Percentiles rank a stretch among this genome's conserved stretches.
phyloP scores from a whole-genome alignment of 2,113 vertebrate species.

The Cyphomyrus plagiostoma region DNA sequence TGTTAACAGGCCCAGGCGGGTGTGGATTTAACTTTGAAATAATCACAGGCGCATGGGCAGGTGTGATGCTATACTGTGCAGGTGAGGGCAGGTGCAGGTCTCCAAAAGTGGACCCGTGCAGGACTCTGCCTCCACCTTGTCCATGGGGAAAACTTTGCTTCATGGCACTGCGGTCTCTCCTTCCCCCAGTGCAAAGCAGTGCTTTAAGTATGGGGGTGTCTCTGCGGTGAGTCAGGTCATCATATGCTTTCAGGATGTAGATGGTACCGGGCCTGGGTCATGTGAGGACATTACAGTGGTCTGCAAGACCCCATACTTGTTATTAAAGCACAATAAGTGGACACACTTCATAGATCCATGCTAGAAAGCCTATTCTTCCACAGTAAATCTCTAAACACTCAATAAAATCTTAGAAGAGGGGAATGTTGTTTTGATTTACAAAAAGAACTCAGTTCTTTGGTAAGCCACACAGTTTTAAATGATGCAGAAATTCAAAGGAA shows the following conservation, averaged over 20 bases:
- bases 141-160: conserved; percentile 20
- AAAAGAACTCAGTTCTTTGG: neutral
- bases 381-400: neutral
- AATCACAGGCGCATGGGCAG: no score
- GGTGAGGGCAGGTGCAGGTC: no score
- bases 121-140: conserved; percentile 19
- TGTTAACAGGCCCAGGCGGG: no score
- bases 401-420: neutral
- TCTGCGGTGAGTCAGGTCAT: neutral
- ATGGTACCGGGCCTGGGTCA: neutral
- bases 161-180: neutral
- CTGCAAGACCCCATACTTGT: neutral
- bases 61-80: no score
- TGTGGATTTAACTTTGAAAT: no score
- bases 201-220: neutral
- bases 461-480: neutral
- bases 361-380: neutral
- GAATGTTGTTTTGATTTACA: neutral
- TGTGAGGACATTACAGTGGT: neutral
- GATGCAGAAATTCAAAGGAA: neutral
- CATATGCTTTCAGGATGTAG: neutral
- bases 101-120: no score
- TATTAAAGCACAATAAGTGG: neutral
- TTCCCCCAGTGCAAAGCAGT: neutral
- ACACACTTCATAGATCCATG: neutral